Evolutionary conservation across 2,797 vertebrate species (phyloP), one percentile per base, ranked within the genome.

Genomic region (Taenioides sp.): DNA sequence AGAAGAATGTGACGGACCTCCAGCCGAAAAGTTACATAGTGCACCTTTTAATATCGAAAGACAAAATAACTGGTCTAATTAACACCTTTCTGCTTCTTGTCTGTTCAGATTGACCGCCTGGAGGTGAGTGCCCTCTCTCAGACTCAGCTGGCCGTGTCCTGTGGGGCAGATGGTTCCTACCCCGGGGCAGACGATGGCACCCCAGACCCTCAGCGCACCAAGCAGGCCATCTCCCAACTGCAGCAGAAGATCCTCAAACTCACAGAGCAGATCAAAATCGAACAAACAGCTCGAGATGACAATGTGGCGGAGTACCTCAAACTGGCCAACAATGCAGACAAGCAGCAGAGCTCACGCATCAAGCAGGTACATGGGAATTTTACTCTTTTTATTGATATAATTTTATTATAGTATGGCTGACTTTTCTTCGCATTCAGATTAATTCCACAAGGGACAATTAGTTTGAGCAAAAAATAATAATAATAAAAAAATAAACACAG

Each of bases 221-320:
- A 97, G 88, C 97, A 96, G 86, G 97, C 95, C 20, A 97, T 99
- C n/a, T 93, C 95, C 1, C 97, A 99, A 74, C 92, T 99, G 84
- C 97, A 98, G 73, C 98, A 99, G 93, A 99, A 99, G 87, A 98
- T 99, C 89, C 93, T 99, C 81, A 97, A 97, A 84, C 92, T 99
- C 78, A 99, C 97, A 0, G 98, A 99, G 84, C 97, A 98, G 92
- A 97, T 99, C 79, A 99, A 98, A 92, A 96, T 99, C 0, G 97
- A 99, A 81, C 98, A 99, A 89, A 97, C 97, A 0, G 96, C 95
- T 60, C 90, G 97, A 5, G 97, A 98, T 1, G 97, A 98, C 87
- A 99, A 98, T 0, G 97, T 99, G 31, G 96, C 97, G 0, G 97
- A 99, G 84, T 99, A 99, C 87, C 94, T 99, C 85, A 97, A 98